phyloP scores from a whole-genome alignment of 1,140 invertebrate species.

The Leptopilina clavipes region DNA sequence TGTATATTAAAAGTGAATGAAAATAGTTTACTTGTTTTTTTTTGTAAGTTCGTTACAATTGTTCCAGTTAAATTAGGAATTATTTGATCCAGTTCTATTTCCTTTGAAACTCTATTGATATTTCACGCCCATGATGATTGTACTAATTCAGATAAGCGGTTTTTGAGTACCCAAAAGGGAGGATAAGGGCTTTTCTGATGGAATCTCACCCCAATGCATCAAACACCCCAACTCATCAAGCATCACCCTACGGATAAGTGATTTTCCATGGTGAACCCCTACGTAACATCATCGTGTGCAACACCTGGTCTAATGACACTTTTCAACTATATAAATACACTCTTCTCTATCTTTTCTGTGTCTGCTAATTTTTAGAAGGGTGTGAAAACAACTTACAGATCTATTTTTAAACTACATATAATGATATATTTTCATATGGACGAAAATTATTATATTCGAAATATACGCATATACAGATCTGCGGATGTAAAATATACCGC shows the following conservation, averaged over 20 bases:
- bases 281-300: neutral
- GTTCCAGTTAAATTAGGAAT: neutral
- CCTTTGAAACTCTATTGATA: neutral
- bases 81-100: neutral
- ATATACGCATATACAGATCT: no score
- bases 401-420: no score
- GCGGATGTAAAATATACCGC: no score
- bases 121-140: constrained; percentile 26
- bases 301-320: constrained; percentile 17
- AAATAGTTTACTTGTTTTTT: no score
- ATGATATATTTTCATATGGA: no score
- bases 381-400: no score
- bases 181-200: constrained; percentile 3
- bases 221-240: constrained; percentile 17
- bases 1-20: no score
- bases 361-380: neutral
- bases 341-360: neutral
- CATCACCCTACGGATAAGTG: constrained; percentile 22
- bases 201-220: constrained; percentile 22
- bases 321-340: neutral
- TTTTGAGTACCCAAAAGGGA: constrained; percentile 13
- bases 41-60: no score
- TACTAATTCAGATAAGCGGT: constrained; percentile 23
- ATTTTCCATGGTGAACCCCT: constrained; percentile 7
- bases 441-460: no score